phyloP scores from a whole-genome alignment of 2,797 vertebrate species.

The Lagorchestes hirsutus region DNA sequence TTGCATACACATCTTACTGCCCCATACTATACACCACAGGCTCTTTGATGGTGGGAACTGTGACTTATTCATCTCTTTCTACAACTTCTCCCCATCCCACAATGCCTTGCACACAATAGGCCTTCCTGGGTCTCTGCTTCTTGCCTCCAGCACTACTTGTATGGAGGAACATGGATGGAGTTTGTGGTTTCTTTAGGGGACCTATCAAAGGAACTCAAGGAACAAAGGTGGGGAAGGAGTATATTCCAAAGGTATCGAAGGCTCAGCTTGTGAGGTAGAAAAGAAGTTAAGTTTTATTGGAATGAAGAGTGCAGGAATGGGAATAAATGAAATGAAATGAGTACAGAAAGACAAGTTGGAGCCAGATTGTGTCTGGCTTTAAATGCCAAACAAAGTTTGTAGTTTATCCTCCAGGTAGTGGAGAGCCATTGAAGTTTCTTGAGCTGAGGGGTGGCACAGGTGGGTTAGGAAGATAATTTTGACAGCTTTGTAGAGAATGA shows the following conservation, averaged over 20 bases:
- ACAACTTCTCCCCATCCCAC: not conserved
- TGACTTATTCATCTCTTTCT: not conserved
- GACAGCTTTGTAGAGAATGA: not conserved
- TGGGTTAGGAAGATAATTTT: not conserved
- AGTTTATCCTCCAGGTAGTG: not conserved
- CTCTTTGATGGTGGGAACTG: not conserved
- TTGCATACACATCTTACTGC: not conserved
- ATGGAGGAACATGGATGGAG: not conserved
- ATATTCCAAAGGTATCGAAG: not conserved
- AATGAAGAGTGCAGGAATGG: not conserved
- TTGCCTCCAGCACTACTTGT: not conserved
- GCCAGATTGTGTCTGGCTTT: not conserved
- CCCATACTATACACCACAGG: not conserved
- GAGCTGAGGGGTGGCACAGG: not conserved
- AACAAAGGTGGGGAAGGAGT: not conserved
- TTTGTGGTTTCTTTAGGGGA: not conserved
- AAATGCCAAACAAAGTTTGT: not conserved
- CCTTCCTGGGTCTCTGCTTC: not conserved
- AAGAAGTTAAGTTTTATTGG: not conserved
- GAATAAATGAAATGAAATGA: not conserved
- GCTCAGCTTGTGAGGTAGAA: not conserved
- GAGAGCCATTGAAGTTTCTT: not conserved
- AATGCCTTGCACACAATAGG: not conserved
- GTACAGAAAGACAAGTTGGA: not conserved
- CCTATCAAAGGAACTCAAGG: not conserved